A percentile compares a stretch with the other conserved stretches of the same genome.
phyloP scores from a whole-genome alignment of 2,888 invertebrate species.

The Cinara cedri region DNA sequence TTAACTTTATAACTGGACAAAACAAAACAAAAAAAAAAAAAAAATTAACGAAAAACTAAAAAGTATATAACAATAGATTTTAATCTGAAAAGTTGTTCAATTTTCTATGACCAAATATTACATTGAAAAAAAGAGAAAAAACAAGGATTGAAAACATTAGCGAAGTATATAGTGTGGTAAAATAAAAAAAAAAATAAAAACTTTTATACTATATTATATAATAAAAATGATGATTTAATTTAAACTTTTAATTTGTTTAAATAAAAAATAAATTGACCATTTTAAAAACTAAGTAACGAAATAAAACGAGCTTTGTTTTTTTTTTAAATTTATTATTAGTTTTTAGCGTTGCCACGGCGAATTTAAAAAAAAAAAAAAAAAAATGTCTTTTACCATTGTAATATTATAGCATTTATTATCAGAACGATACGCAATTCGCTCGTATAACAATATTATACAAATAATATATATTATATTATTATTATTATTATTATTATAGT shows the following conservation, averaged over 20 bases:
- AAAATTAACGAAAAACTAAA: constrained; percentile 30
- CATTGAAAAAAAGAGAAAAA: not conserved
- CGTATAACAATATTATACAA: no score
- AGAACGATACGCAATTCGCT: no score
- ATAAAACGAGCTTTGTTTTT: not conserved
- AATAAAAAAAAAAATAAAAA: not conserved
- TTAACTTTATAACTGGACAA: constrained; percentile 31
- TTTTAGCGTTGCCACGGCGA: no score
- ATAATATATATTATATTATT: no score
- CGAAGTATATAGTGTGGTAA: not conserved
- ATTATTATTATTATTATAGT: no score
- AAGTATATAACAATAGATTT: constrained; percentile 17
- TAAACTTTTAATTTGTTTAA: not conserved
- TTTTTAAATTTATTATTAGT: not conserved
- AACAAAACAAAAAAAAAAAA: constrained; percentile 22
- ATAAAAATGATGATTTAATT: not conserved
- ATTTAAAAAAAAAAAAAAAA: no score
- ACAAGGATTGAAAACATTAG: constrained; percentile 9
- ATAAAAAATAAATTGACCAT: not conserved
- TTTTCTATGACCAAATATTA: constrained; percentile 15
- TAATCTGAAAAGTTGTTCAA: constrained; percentile 33
- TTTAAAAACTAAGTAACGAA: not conserved
- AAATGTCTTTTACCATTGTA: no score
- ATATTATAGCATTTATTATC: no score
- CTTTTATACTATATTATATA: not conserved